Conservation (phyloP, 2,797 vertebrate genomes). For the Anguilla marmorata region DNA sequence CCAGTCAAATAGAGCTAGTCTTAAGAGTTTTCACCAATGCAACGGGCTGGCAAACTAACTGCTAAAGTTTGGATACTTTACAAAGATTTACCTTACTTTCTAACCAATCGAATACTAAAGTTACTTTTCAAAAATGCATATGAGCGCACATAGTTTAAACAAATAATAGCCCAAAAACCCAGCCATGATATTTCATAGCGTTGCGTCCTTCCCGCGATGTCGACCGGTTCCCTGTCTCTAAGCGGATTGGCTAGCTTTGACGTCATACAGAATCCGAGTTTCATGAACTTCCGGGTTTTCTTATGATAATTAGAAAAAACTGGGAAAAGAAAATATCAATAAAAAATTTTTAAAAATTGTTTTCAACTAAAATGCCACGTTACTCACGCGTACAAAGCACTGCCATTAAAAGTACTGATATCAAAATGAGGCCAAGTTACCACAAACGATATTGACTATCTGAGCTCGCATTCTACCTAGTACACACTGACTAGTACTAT, state of each 20-base stretch:
- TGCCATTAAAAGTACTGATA: too few relatives aligned
- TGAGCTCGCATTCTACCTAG: too few relatives aligned
- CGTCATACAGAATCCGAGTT: background rate
- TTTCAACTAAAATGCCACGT: too few relatives aligned
- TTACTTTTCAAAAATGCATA: background rate
- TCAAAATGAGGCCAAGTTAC: too few relatives aligned
- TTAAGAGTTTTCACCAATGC: background rate
- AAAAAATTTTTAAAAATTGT: too few relatives aligned
- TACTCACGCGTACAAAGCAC: too few relatives aligned
- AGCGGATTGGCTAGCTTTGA: background rate
- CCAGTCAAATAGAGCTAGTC: background rate
- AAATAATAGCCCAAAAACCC: background rate
- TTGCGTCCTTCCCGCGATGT: slow-evolving; percentile 5
- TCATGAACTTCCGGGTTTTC: background rate
- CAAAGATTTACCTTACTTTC: background rate
- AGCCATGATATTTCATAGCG: background rate
- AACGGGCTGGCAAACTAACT: background rate
- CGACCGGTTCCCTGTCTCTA: background rate
- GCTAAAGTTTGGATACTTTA: background rate
- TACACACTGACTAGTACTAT: too few relatives aligned
- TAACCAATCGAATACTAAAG: background rate
- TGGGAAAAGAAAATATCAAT: too few relatives aligned
- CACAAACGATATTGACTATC: too few relatives aligned
- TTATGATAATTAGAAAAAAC: too few relatives aligned
- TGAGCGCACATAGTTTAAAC: background rate